Evolutionary conservation across 2,888 invertebrate genomes (phyloP).

Genomic region (Lithophane semibrunnea): DNA sequence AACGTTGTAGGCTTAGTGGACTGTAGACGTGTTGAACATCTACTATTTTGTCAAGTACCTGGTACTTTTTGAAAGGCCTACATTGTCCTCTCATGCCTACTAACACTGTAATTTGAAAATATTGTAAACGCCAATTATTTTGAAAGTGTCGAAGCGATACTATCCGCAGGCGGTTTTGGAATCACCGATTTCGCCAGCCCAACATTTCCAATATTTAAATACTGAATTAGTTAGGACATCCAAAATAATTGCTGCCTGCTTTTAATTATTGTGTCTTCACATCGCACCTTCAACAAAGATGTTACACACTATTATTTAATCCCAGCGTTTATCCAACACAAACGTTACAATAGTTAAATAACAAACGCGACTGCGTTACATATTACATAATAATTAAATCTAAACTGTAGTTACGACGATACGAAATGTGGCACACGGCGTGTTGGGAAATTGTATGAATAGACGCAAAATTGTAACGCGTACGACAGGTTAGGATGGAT

Average conservation of each 20-base stretch:
- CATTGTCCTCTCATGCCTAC: too few relatives aligned
- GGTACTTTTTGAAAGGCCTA: too few relatives aligned
- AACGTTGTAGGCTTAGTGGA: too few relatives aligned
- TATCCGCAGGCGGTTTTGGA: not conserved
- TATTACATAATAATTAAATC: constrained; percentile 69
- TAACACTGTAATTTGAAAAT: too few relatives aligned
- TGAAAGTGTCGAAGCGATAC: not conserved
- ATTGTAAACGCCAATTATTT: too few relatives aligned
- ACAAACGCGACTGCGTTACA: constrained; percentile 49
- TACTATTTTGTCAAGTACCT: too few relatives aligned
- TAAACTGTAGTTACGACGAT: constrained; percentile 57
- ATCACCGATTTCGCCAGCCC: not conserved
- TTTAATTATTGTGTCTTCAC: not conserved
- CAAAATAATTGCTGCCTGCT: not conserved
- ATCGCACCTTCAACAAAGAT: not conserved
- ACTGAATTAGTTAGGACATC: not conserved
- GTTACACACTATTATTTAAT: constrained; percentile 36
- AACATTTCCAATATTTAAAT: not conserved
- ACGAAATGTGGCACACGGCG: constrained; percentile 59
- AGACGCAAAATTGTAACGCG: constrained; percentile 42
- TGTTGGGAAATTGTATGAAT: constrained; percentile 62
- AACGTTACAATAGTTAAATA: constrained; percentile 51
- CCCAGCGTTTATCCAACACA: constrained; percentile 18
- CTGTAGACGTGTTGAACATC: too few relatives aligned
- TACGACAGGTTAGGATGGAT: constrained; percentile 36